phyloP scores from a whole-genome alignment of 1,140 invertebrate genomes.

The Drosophila tani region DNA sequence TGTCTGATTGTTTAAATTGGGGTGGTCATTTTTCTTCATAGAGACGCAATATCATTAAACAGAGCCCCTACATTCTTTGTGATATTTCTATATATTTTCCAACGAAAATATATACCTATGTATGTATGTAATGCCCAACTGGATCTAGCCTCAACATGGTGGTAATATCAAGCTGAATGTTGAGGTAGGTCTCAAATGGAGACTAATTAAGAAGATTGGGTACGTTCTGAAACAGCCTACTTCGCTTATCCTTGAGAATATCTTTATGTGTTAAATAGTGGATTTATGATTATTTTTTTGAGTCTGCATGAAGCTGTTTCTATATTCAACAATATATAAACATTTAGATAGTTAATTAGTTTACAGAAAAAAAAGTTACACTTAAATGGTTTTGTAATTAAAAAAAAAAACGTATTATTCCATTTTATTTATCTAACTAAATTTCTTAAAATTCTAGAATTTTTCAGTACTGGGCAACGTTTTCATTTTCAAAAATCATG shows the following conservation, averaged over 20 bases:
- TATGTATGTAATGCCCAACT: no score
- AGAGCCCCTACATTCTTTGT: not conserved
- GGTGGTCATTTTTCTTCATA: conserved; percentile 12
- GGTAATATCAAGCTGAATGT: no score
- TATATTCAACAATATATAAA: not conserved
- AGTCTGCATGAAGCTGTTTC: no score
- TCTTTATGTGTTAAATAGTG: no score
- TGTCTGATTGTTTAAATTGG: conserved; percentile 15
- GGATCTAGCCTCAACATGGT: not conserved
- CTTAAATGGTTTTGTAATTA: no score
- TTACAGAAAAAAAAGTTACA: not conserved
- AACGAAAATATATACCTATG: no score
- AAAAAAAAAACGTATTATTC: no score
- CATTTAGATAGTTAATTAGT: not conserved
- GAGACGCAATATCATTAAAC: not conserved
- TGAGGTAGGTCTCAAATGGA: no score
- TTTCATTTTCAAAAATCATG: conserved; percentile 29
- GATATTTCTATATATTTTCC: no score
- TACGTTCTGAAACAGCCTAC: not conserved
- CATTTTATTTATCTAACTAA: not conserved
- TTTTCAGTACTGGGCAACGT: conserved; percentile 12
- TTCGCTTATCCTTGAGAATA: no score
- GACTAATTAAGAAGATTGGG: not conserved
- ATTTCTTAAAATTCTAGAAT: not conserved
- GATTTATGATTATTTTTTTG: no score